A percentile compares a stretch with the other conserved stretches of the same genome.
These are phyloP conservation scores for Maniola hyperantus DNA, from an alignment of 2,888 invertebrate genomes.

Conservation along the genomic window DNA sequence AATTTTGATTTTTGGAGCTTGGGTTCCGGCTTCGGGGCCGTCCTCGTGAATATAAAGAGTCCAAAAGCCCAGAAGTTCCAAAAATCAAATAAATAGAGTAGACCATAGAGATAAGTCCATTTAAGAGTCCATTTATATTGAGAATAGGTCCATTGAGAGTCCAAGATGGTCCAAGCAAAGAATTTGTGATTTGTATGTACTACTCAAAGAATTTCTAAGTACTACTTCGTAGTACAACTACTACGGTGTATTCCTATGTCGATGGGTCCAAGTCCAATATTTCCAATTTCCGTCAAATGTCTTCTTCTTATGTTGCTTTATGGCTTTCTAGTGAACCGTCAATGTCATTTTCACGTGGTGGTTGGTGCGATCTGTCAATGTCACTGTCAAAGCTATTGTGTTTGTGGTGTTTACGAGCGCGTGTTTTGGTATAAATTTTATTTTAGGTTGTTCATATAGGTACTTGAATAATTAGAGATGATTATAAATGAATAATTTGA, in stretches of 20 bases:
- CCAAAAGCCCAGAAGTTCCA: not conserved
- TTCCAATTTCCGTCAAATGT: not conserved
- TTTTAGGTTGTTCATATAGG: slow-evolving; percentile 11
- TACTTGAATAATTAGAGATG: not conserved
- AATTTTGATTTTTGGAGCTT: no score
- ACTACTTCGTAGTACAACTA: no score
- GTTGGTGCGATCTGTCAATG: not conserved
- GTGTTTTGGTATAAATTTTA: not conserved
- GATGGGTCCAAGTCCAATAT: not conserved
- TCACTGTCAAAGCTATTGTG: slow-evolving; percentile 6
- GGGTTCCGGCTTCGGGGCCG: no score
- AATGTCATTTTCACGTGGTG: slow-evolving; percentile 18
- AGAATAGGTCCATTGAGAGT: no score
- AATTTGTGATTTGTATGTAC: no score
- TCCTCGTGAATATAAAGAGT: no score
- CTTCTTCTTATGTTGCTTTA: no score
- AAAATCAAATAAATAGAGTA: not conserved
- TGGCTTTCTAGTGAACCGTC: no score
- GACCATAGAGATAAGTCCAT: not conserved
- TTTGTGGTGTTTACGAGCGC: not conserved
- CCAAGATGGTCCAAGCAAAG: no score
- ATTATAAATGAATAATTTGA: not conserved
- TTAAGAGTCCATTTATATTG: no score
- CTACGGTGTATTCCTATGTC: no score
- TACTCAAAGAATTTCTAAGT: no score